Evolutionary conservation across 2,797 vertebrate genomes (phyloP).

Genomic region (Myripristis murdjan): DNA sequence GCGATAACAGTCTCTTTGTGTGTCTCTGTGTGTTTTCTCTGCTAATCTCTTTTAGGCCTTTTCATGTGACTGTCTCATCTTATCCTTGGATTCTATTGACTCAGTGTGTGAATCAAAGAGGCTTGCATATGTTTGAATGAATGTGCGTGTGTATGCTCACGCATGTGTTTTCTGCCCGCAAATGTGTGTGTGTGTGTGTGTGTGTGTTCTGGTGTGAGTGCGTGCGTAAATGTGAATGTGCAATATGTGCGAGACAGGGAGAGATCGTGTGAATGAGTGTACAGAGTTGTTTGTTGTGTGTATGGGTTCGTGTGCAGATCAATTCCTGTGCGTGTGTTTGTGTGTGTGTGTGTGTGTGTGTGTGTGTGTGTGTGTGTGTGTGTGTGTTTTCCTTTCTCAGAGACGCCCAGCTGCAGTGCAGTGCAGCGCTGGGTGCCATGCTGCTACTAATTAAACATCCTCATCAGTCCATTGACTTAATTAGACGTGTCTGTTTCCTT

Average conservation of each 20-base stretch:
- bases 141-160: background rate
- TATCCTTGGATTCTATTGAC: constrained; percentile 9
- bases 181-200: constrained; percentile 2
- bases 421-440: constrained; percentile 46
- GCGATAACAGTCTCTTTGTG: constrained; percentile 20
- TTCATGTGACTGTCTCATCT: constrained; percentile 4
- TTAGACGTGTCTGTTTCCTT: constrained; percentile 70
- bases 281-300: background rate
- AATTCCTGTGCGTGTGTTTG: constrained; percentile 11
- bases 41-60: background rate
- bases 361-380: constrained; percentile 25
- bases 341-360: constrained; percentile 4
- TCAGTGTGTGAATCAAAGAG: background rate
- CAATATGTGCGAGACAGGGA: background rate
- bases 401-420: constrained; percentile 63
- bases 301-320: background rate
- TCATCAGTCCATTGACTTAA: constrained; percentile 73
- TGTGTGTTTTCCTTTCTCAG: constrained; percentile 12
- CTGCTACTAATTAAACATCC: constrained; percentile 74
- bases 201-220: background rate
- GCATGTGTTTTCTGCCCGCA: too few species aligned
- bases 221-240: background rate
- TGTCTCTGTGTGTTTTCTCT: constrained; percentile 1
- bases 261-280: background rate
- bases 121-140: background rate